These are phyloP conservation scores for Leucoraja ocellata DNA, from an alignment of 2,797 vertebrate species.

Conservation along the genomic window DNA sequence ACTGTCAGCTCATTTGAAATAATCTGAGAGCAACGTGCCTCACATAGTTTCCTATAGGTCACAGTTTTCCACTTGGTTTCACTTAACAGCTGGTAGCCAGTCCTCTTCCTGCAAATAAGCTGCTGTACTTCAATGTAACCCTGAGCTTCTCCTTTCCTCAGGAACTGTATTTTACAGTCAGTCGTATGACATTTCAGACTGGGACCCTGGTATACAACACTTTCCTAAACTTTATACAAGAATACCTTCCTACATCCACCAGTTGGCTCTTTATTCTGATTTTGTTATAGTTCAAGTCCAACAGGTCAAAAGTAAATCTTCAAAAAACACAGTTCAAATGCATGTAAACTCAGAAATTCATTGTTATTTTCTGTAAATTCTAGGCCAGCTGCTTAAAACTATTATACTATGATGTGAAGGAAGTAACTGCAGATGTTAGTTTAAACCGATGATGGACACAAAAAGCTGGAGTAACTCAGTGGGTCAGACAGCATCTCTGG, in stretches of 20 bases:
- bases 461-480: too few relatives aligned
- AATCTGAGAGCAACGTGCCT: constrained; percentile 53
- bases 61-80: constrained; percentile 63
- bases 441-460: too few relatives aligned
- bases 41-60: constrained; percentile 66
- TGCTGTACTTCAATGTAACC: constrained; percentile 40
- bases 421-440: too few relatives aligned
- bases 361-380: constrained; percentile 1
- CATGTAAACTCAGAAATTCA: not conserved
- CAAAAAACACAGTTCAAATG: not conserved
- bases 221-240: constrained; percentile 41
- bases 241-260: constrained; percentile 41
- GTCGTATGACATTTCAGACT: constrained; percentile 38
- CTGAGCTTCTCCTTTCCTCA: not conserved
- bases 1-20: constrained; percentile 47
- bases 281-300: not conserved
- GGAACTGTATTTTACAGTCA: constrained; percentile 37
- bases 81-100: constrained; percentile 60
- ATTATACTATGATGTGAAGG: not conserved
- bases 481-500: too few relatives aligned
- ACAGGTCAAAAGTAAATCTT: constrained; percentile 9
- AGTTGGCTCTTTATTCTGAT: constrained; percentile 46
- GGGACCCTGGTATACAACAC: constrained; percentile 41
- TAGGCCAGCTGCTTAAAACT: constrained; percentile 21
- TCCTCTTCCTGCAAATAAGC: constrained; percentile 53